Conservation (phyloP, 2,797 vertebrate species). For the Chanos chanos region DNA sequence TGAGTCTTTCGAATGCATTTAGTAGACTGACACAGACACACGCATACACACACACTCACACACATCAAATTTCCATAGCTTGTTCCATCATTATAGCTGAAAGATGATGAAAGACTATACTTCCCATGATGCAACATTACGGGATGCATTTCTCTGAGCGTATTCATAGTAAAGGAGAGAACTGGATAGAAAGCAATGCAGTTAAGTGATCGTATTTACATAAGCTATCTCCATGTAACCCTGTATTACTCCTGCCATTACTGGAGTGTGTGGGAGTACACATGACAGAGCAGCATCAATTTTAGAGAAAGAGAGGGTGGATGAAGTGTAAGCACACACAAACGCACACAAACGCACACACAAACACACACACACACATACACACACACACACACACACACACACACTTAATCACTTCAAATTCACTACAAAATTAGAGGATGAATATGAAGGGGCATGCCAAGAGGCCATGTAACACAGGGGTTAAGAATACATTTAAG, state of each 20-base stretch:
- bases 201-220: conserved; percentile 1
- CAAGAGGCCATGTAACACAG: no score
- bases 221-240: background rate
- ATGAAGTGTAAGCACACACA: background rate
- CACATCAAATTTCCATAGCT: conserved; percentile 1
- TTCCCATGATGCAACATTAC: conserved; percentile 18
- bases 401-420: background rate
- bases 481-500: no score
- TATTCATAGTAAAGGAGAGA: no score
- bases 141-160: background rate
- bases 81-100: conserved; percentile 1
- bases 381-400: background rate
- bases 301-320: background rate
- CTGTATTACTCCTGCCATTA: background rate
- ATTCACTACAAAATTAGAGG: no score
- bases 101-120: background rate
- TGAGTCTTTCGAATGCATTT: background rate
- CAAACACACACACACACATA: background rate
- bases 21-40: background rate
- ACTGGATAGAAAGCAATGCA: no score
- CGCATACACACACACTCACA: conserved; percentile 21
- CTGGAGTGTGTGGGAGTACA: background rate
- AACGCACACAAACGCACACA: background rate
- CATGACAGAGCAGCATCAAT: background rate
- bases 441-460: no score